These are phyloP conservation scores for Cataglyphis cursor DNA, from an alignment of 2,888 invertebrate species.

Conservation along the genomic window DNA sequence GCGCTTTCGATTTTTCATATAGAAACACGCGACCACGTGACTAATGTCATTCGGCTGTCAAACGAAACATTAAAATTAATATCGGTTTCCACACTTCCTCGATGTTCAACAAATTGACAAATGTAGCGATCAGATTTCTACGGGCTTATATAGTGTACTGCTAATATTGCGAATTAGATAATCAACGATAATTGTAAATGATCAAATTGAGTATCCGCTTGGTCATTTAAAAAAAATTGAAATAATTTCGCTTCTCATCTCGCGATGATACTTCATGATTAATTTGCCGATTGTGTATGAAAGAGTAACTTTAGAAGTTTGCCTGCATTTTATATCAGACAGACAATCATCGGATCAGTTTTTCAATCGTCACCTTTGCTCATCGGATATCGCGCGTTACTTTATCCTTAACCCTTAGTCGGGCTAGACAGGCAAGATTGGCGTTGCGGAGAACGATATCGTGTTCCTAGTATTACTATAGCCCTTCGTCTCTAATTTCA, in stretches of 20 bases:
- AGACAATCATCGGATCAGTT: constrained; percentile 30
- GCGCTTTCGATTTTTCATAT: constrained; percentile 34
- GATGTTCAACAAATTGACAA: constrained; percentile 21
- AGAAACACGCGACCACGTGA: constrained; percentile 15
- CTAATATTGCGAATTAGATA: constrained; percentile 36
- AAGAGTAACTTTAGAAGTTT: constrained; percentile 24
- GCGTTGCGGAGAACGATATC: constrained; percentile 46
- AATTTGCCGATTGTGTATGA: background rate
- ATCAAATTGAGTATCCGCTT: constrained; percentile 32
- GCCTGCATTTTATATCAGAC: constrained; percentile 49
- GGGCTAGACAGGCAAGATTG: constrained; percentile 55
- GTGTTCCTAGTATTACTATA: constrained; percentile 51
- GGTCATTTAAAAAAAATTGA: background rate
- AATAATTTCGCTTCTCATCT: background rate
- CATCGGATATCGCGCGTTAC: constrained; percentile 28
- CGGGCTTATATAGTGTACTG: constrained; percentile 20
- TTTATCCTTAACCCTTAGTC: constrained; percentile 41
- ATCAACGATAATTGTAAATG: constrained; percentile 22
- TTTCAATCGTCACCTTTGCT: constrained; percentile 50
- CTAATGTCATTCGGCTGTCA: background rate
- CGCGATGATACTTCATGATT: constrained; percentile 12
- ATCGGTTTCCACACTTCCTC: constrained; percentile 1
- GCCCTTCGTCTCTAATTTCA: constrained; percentile 58
- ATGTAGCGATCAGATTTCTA: constrained; percentile 16
- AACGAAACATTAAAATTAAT: constrained; percentile 23